Conservation (phyloP, 1,140 invertebrate genomes). For the Bombus superbus region DNA sequence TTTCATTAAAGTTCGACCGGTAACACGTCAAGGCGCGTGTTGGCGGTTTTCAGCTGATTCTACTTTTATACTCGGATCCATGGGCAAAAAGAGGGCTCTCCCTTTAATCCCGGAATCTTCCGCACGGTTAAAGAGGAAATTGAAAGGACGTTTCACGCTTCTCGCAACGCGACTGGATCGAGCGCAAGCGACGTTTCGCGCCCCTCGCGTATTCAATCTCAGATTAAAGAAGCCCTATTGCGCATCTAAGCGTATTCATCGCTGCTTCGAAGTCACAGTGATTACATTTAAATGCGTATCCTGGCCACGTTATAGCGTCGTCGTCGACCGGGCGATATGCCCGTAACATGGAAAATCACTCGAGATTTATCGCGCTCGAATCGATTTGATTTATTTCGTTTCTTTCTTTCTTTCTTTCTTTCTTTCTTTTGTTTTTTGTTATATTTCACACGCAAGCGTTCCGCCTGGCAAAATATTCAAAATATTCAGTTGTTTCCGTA, state of each 20-base stretch:
- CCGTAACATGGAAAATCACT: neutral
- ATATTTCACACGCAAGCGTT: neutral
- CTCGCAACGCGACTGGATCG: neutral
- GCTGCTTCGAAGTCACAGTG: slow-evolving; percentile 38
- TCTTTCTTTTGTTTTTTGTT: neutral
- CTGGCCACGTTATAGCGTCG: neutral
- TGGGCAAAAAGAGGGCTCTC: neutral
- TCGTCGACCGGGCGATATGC: neutral
- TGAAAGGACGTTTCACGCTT: slow-evolving; percentile 60
- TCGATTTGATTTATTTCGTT: neutral
- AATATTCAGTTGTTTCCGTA: neutral
- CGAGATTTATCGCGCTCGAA: neutral
- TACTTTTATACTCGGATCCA: slow-evolving; percentile 31
- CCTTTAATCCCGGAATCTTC: slow-evolving; percentile 63
- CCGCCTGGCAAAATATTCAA: fast-evolving
- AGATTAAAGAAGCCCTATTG: slow-evolving; percentile 79
- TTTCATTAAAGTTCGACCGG: slow-evolving; percentile 57
- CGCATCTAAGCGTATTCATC: slow-evolving; percentile 64
- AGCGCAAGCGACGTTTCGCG: slow-evolving; percentile 49
- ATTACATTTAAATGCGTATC: slow-evolving; percentile 63
- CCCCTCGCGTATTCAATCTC: slow-evolving; percentile 70
- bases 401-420: neutral
- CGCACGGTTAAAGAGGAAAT: slow-evolving; percentile 46
- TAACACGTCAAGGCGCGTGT: slow-evolving; percentile 10
- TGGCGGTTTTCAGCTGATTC: slow-evolving; percentile 41